phyloP scores from a whole-genome alignment of 2,797 vertebrate genomes.

The Oreortyx pictus region DNA sequence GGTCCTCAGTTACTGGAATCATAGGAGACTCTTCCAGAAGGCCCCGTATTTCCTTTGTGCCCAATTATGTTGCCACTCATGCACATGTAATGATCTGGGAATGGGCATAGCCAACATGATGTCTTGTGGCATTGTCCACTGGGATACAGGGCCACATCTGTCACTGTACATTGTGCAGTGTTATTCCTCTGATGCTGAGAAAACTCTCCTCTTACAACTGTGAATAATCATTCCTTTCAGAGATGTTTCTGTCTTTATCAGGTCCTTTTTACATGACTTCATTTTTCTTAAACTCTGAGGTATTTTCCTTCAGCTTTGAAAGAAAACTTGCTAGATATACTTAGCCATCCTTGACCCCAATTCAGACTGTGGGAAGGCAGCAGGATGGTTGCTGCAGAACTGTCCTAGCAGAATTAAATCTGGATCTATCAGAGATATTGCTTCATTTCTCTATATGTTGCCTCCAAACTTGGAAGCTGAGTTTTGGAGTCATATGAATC shows the following conservation, averaged over 20 bases:
- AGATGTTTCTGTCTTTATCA: constrained; percentile 19
- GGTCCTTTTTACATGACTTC: constrained; percentile 17
- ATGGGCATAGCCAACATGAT: neutral
- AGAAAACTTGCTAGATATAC: neutral
- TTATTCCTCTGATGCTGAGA: neutral
- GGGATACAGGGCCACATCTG: neutral
- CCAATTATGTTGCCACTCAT: neutral
- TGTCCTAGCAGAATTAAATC: constrained; percentile 3
- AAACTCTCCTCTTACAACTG: neutral
- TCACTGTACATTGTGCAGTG: neutral
- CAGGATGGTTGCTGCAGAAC: constrained; percentile 1
- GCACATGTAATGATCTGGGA: neutral
- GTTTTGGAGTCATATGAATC: neutral
- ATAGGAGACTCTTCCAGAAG: neutral
- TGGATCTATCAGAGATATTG: neutral
- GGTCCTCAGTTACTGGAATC: neutral
- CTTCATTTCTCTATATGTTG: neutral
- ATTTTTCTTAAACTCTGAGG: neutral
- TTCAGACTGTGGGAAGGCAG: neutral
- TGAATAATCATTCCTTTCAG: constrained; percentile 22
- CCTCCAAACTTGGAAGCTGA: neutral
- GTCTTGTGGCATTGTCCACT: neutral
- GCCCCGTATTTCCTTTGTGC: neutral
- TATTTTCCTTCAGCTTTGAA: constrained; percentile 16
- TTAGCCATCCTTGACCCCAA: neutral